Base-by-base conservation (phyloP, 2,113 vertebrate species). In the Neolamprologus brichardi region DNA sequence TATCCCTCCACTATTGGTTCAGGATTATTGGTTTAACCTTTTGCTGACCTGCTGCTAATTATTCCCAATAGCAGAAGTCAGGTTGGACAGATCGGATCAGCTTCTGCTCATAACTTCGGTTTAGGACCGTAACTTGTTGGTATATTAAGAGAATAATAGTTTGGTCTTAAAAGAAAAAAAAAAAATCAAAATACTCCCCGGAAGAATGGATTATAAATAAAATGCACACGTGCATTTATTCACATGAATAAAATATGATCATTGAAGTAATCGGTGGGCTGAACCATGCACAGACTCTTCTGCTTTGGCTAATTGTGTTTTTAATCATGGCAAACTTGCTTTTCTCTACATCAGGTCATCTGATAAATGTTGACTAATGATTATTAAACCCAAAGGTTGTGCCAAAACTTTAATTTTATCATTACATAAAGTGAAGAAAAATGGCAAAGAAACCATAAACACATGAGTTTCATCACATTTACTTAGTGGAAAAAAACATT, bases 1-100 rank as follows among this genome's bases (percentile, higher is more conserved):
- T 51, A 51, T 58, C 30, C 12, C 34, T 17, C 10, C 52, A 83
- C 17, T 13, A 32, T 67, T 83, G 70, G 80, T 46, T 64, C 75
- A 79, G 84, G 83, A 67, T 84, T 83, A 85, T 54, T 70, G 86
- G 79, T 86, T 79, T 75, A 90, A 88, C 90, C 79, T 91, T 90
- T 88, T 92, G 84, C 85, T 30, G 14, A 53, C 11, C 84, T 53
- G 7, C 58, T 78, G 80, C 49, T 88, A 37, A 53, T 67, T 83
- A 77, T 70, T 51, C 79, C 70, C 39, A 39, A 5, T 56, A 60
- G 52, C 52, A 87, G 25, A 75, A 53, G 53, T 80, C 41, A 87
- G 34, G 79, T 41, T 86, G 8, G 44, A 62, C 30, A 81, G 15
- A 83, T 60, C 23, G 25, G 62, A 67, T 39, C 34, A 37, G 51